Conservation (phyloP, 2,113 vertebrate genomes). For the Pygoscelis adeliae region DNA sequence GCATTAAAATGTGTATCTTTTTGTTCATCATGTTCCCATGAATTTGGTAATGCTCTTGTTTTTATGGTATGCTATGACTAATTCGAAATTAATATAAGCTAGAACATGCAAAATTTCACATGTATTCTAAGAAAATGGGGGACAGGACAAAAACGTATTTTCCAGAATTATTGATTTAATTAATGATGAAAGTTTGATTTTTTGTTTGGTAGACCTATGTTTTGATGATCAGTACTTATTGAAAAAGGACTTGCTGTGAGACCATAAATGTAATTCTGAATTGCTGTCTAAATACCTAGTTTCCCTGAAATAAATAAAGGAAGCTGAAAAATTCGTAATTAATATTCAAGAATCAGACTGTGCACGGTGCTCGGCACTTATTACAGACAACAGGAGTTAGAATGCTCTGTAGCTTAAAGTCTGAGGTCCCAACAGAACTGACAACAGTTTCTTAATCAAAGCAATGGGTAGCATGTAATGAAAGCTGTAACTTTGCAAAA, state of each 20-base stretch:
- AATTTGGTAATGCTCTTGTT: not conserved
- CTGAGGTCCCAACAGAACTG: not conserved
- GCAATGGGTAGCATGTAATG: not conserved
- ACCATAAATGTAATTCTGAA: not conserved
- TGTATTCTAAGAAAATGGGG: not conserved
- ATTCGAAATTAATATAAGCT: not conserved
- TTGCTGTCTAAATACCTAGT: not conserved
- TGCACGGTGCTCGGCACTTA: not conserved
- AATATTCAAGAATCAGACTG: not conserved
- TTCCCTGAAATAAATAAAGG: not conserved
- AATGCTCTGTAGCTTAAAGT: not conserved
- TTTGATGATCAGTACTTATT: not conserved
- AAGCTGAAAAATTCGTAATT: not conserved
- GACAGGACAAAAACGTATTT: not conserved
- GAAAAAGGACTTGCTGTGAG: not conserved
- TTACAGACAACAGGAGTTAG: not conserved
- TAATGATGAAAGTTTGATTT: not conserved
- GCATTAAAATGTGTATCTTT: slow-evolving; percentile 49
- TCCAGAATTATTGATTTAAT: not conserved
- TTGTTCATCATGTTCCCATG: not conserved
- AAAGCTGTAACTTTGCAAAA: not conserved
- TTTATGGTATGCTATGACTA: not conserved
- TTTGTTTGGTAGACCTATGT: not conserved
- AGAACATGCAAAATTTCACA: not conserved
- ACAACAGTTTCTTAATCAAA: not conserved